Evolutionary conservation across 1,140 invertebrate genomes (phyloP).

Genomic region (Thalassaphorura encarpata): DNA sequence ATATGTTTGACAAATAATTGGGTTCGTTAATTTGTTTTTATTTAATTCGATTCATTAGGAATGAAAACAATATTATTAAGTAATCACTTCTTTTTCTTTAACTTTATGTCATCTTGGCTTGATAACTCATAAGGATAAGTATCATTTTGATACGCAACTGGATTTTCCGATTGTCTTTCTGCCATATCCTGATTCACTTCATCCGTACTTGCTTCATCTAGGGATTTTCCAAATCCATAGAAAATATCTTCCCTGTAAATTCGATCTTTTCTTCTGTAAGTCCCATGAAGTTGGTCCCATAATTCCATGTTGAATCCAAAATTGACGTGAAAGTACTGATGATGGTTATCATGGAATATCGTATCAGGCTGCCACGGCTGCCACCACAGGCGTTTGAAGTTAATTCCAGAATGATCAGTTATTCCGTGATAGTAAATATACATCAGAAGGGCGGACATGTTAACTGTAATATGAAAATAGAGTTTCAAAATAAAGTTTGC

Average conservation of each 20-base stretch:
- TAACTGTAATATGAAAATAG: constrained; percentile 41
- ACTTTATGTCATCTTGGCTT: background rate
- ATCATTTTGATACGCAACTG: constrained; percentile 39
- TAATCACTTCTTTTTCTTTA: background rate
- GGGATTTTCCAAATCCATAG: constrained; percentile 46
- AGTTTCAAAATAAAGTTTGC: constrained; percentile 2
- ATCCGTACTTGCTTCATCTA: constrained; percentile 39
- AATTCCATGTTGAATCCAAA: constrained; percentile 58
- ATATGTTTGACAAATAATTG: too few relatives aligned
- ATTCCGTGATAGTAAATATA: constrained; percentile 65
- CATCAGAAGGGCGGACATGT: constrained; percentile 46
- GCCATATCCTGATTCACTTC: constrained; percentile 42
- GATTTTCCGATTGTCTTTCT: constrained; percentile 45
- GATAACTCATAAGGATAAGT: constrained; percentile 20
- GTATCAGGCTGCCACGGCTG: constrained; percentile 60
- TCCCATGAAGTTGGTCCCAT: constrained; percentile 48
- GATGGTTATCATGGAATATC: constrained; percentile 65
- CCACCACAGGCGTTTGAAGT: constrained; percentile 62
- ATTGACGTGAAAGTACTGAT: constrained; percentile 66
- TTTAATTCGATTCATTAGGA: too few relatives aligned
- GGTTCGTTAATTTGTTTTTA: too few relatives aligned
- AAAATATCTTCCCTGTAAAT: constrained; percentile 57
- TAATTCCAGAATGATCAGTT: constrained; percentile 62
- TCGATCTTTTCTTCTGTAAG: constrained; percentile 49
- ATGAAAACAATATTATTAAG: too few relatives aligned